phyloP scores from a whole-genome alignment of 2,113 vertebrate species.

The Alligator mississippiensis region DNA sequence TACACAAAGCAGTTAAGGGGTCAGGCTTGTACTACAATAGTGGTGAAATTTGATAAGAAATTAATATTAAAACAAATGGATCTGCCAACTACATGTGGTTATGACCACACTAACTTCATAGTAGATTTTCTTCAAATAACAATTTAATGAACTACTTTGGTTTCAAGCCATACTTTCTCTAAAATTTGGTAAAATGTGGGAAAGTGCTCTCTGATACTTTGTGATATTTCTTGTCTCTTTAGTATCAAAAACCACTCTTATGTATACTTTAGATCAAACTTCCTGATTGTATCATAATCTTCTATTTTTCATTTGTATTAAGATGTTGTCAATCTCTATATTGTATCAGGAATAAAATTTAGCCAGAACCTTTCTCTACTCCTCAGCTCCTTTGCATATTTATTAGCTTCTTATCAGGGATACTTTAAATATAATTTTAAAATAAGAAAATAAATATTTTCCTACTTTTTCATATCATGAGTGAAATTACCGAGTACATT shows the following conservation, averaged over 20 bases:
- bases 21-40: not conserved
- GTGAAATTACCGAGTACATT: slow-evolving; percentile 27
- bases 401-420: slow-evolving; percentile 50
- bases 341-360: not conserved
- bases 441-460: slow-evolving; percentile 52
- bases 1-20: not conserved
- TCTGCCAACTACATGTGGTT: no score
- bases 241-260: not conserved
- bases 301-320: slow-evolving; percentile 31
- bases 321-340: slow-evolving; percentile 6
- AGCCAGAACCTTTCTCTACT: not conserved
- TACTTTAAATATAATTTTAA: slow-evolving; percentile 47
- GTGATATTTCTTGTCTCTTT: not conserved
- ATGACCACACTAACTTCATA: not conserved
- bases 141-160: not conserved
- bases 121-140: not conserved
- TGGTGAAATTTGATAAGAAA: not conserved
- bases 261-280: not conserved
- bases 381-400: slow-evolving; percentile 43
- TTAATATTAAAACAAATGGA: not conserved
- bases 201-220: not conserved
- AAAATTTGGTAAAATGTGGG: not conserved
- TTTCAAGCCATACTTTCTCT: not conserved
- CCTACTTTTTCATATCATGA: slow-evolving; percentile 8
- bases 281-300: not conserved